phyloP scores from a whole-genome alignment of 2,797 vertebrate species.

The Nyctalus aviator region DNA sequence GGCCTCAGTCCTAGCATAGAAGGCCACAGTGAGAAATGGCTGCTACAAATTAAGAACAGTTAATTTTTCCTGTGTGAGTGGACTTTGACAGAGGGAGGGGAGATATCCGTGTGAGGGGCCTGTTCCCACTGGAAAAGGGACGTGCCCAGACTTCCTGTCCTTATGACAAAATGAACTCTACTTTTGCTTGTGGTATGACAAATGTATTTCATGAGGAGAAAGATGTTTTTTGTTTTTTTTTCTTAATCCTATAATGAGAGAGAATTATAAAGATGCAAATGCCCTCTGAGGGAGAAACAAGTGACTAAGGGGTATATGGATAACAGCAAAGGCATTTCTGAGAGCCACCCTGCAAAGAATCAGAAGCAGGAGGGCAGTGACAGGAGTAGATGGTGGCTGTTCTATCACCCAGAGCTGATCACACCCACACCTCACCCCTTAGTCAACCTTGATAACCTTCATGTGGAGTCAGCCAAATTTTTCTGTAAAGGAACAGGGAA shows the following conservation, averaged over 20 bases:
- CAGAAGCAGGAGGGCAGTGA: neutral
- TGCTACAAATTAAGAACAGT: neutral
- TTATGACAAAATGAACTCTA: slow-evolving; percentile 1
- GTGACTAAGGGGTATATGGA: neutral
- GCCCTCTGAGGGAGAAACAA: slow-evolving; percentile 25
- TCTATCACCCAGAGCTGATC: neutral
- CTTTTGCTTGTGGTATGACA: neutral
- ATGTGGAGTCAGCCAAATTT: neutral
- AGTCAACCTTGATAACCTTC: neutral
- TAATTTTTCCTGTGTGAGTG: neutral
- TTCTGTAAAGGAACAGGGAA: neutral
- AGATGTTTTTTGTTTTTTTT: neutral
- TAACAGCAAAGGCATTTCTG: neutral
- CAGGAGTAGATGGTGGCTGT: neutral
- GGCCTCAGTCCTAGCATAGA: neutral
- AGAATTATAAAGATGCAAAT: slow-evolving; percentile 63
- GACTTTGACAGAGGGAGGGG: neutral
- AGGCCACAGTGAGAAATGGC: neutral
- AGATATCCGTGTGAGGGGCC: neutral
- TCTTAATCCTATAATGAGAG: slow-evolving; percentile 44
- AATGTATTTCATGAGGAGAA: slow-evolving; percentile 23
- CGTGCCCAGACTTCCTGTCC: neutral
- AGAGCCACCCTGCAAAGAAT: neutral
- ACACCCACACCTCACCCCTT: neutral
- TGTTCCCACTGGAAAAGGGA: neutral